Evolutionary conservation across 2,888 invertebrate genomes (phyloP).

Genomic region (Pollenia griseotomentosa): DNA sequence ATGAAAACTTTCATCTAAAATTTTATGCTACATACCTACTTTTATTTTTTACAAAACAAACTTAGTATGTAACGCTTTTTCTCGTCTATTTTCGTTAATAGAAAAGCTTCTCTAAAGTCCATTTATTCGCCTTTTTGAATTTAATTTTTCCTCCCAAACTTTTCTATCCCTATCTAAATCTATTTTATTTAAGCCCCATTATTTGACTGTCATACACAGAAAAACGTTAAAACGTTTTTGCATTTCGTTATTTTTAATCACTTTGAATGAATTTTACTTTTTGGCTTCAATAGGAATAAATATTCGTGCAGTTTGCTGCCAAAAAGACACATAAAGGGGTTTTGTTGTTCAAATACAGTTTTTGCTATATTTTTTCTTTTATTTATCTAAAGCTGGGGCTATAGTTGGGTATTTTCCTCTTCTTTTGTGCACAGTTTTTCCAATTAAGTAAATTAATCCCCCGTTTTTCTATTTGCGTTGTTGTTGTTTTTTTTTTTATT

Average conservation of each 20-base stretch:
- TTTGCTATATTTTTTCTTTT: not conserved
- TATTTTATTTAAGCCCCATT: not conserved
- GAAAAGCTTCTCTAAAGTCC: too few relatives aligned
- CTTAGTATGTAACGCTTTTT: too few relatives aligned
- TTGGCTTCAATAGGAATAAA: not conserved
- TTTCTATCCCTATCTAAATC: not conserved
- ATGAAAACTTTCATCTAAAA: too few relatives aligned
- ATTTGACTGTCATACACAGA: not conserved
- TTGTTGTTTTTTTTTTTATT: not conserved
- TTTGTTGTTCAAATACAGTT: not conserved
- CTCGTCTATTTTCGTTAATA: too few relatives aligned
- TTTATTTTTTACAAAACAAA: too few relatives aligned
- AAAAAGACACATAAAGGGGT: not conserved
- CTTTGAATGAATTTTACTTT: slow-evolving; percentile 30
- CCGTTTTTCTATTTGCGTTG: not conserved
- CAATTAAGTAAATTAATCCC: slow-evolving; percentile 49
- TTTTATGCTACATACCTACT: too few relatives aligned
- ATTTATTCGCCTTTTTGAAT: too few relatives aligned
- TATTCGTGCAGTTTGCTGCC: not conserved
- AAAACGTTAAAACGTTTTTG: not conserved
- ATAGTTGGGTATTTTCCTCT: not conserved
- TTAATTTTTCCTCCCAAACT: not conserved
- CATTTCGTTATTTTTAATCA: slow-evolving; percentile 4
- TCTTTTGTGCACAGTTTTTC: slow-evolving; percentile 11
- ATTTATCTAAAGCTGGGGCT: not conserved